phyloP scores from a whole-genome alignment of 1,140 invertebrate species.

The Rhizoglyphus robini region DNA sequence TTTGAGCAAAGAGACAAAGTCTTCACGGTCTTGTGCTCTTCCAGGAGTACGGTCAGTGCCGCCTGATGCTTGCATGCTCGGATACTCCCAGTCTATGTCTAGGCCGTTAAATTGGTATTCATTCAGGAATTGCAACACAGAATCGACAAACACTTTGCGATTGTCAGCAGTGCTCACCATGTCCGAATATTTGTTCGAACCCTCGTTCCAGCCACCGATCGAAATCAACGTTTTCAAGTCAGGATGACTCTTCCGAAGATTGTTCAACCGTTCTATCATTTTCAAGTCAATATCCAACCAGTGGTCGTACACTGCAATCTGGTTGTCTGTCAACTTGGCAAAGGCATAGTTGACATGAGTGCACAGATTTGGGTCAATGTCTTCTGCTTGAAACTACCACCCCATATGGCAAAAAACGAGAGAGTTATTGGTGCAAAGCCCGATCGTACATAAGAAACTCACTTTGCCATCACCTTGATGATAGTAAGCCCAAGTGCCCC shows the following conservation, averaged over 20 bases:
- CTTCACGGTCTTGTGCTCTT: slow-evolving; percentile 53
- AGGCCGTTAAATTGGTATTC: slow-evolving; percentile 64
- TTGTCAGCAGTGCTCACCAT: slow-evolving; percentile 45
- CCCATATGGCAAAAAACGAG: background rate
- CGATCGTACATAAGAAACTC: too few species aligned
- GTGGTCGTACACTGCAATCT: slow-evolving; percentile 41
- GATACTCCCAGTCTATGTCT: slow-evolving; percentile 50
- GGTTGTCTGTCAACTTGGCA: slow-evolving; percentile 45
- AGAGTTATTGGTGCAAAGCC: slow-evolving; percentile 42
- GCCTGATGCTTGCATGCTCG: slow-evolving; percentile 58
- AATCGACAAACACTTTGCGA: slow-evolving; percentile 34
- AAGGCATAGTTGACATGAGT: slow-evolving; percentile 34
- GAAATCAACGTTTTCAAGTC: slow-evolving; percentile 48
- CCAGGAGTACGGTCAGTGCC: slow-evolving; percentile 41
- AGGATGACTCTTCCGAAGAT: slow-evolving; percentile 44
- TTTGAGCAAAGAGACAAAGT: slow-evolving; percentile 58
- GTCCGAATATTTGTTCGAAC: slow-evolving; percentile 52
- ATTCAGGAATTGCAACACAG: slow-evolving; percentile 39
- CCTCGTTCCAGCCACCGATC: slow-evolving; percentile 73
- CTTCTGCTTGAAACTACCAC: background rate
- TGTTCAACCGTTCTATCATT: slow-evolving; percentile 46
- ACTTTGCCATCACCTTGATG: slow-evolving; percentile 46
- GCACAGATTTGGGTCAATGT: slow-evolving; percentile 38
- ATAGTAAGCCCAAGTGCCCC: slow-evolving; percentile 56
- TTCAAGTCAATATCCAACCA: slow-evolving; percentile 43